These are phyloP conservation scores for Epinephelus fuscoguttatus DNA, from an alignment of 2,113 vertebrate species.

Conservation along the genomic window DNA sequence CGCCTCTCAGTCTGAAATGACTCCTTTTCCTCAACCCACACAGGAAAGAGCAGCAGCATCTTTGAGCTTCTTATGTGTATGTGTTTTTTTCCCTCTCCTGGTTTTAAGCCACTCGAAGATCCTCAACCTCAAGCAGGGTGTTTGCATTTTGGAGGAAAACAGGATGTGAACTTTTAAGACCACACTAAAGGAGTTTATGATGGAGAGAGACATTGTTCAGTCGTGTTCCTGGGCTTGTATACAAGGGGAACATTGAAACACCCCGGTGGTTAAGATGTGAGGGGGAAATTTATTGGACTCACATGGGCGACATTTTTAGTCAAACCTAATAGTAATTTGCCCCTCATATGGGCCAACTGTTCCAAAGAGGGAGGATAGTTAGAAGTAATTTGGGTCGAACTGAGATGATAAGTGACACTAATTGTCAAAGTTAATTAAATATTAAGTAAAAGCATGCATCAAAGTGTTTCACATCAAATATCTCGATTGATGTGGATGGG, in stretches of 20 bases:
- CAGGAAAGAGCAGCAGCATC: slow-evolving; percentile 46
- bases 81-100: slow-evolving; percentile 7
- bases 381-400: slow-evolving; percentile 15
- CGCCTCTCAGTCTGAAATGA: slow-evolving; percentile 26
- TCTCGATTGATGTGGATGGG: slow-evolving; percentile 1
- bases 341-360: slow-evolving; percentile 13
- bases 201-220: slow-evolving; percentile 75
- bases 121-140: slow-evolving; percentile 53
- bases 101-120: slow-evolving; percentile 34
- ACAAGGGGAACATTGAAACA: slow-evolving; percentile 76
- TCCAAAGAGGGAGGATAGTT: slow-evolving; percentile 12
- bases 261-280: slow-evolving; percentile 61
- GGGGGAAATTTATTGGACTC: slow-evolving; percentile 68
- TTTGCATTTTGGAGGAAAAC: slow-evolving; percentile 76
- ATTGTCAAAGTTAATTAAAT: slow-evolving; percentile 13
- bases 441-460: not conserved
- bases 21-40: slow-evolving; percentile 40
- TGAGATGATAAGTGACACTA: slow-evolving; percentile 19
- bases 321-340: slow-evolving; percentile 64
- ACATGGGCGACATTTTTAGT: slow-evolving; percentile 68
- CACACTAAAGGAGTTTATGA: slow-evolving; percentile 75
- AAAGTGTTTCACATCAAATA: slow-evolving; percentile 9
- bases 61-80: slow-evolving; percentile 25
- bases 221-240: slow-evolving; percentile 73
- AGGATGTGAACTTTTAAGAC: slow-evolving; percentile 77